Evolutionary conservation across 2,113 vertebrate species (phyloP).

Genomic region (Brachirus orientalis): DNA sequence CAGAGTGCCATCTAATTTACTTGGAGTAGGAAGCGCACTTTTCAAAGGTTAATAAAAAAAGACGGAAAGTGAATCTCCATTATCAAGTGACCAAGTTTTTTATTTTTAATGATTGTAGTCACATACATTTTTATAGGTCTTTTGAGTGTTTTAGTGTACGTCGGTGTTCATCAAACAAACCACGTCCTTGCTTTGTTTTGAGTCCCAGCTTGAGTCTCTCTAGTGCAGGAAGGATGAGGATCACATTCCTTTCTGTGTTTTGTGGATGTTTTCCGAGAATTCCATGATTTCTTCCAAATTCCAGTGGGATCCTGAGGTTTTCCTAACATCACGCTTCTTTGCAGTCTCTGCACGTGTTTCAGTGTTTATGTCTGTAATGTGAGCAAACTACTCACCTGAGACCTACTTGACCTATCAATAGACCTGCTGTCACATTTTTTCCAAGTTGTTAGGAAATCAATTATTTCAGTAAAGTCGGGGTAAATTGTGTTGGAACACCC

Average conservation of each 20-base stretch:
- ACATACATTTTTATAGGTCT: constrained; percentile 2
- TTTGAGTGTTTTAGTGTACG: constrained; percentile 23
- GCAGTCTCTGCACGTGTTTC: constrained; percentile 28
- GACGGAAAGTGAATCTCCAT: constrained; percentile 17
- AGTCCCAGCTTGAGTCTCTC: constrained; percentile 26
- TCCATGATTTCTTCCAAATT: constrained; percentile 64
- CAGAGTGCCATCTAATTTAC: constrained; percentile 64
- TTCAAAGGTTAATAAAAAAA: constrained; percentile 9
- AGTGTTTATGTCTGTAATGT: constrained; percentile 25
- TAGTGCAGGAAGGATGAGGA: constrained; percentile 35
- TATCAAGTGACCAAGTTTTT: constrained; percentile 55
- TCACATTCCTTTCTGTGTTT: constrained; percentile 73
- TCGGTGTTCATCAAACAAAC: constrained; percentile 32
- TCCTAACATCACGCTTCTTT: constrained; percentile 3
- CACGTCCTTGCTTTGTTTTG: constrained; percentile 6
- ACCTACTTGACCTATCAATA: constrained; percentile 22
- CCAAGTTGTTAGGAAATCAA: background rate
- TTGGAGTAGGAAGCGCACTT: constrained; percentile 4
- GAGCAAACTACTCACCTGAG: constrained; percentile 48
- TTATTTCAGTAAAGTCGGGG: constrained; percentile 22
- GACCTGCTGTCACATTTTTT: constrained; percentile 35
- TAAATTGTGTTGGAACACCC: constrained; percentile 15
- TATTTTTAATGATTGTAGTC: constrained; percentile 16
- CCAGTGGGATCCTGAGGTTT: constrained; percentile 45
- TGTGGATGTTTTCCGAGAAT: constrained; percentile 58